Conservation (phyloP, 2,797 vertebrate genomes). For the Tadarida brasiliensis region DNA sequence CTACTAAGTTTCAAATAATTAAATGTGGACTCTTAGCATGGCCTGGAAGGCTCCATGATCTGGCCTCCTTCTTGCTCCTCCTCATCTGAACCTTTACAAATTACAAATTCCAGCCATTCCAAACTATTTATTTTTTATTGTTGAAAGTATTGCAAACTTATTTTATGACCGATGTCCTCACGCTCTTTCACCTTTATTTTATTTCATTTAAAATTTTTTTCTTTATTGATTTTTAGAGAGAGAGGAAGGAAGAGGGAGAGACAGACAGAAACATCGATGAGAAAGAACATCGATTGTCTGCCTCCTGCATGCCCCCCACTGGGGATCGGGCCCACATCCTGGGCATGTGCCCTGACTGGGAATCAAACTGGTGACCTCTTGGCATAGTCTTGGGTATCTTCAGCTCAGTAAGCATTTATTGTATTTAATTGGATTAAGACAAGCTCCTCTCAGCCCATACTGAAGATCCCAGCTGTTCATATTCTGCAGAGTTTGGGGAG, state of each 20-base stretch:
- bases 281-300: too few species aligned
- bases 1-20: background rate
- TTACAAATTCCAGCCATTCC: background rate
- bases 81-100: background rate
- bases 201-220: too few species aligned
- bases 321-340: too few species aligned
- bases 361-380: background rate
- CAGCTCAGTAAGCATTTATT: background rate
- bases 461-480: background rate
- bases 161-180: background rate
- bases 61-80: background rate
- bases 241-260: too few species aligned
- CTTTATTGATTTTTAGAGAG: too few species aligned
- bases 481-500: background rate
- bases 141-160: too few species aligned
- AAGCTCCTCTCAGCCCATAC: background rate
- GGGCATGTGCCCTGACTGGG: too few species aligned
- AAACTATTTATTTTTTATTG: too few species aligned
- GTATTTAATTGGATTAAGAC: background rate
- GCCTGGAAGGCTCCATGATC: background rate
- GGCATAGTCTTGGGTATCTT: background rate
- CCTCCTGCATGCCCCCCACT: too few species aligned
- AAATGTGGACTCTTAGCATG: background rate
- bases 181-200: too few species aligned
- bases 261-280: too few species aligned